phyloP scores from a whole-genome alignment of 2,113 vertebrate species.

The Lynx canadensis region DNA sequence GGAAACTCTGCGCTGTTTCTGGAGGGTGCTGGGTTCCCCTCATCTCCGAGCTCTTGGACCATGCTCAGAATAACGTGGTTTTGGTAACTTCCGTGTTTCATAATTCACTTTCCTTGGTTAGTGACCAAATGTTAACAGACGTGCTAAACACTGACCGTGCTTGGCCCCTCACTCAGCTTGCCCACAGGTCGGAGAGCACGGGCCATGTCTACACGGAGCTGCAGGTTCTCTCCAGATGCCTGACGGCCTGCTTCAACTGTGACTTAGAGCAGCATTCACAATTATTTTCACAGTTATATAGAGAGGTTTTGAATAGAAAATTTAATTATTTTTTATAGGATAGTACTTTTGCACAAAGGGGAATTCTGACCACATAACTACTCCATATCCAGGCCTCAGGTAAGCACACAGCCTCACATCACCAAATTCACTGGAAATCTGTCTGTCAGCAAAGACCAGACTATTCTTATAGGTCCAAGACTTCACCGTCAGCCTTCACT shows the following conservation, averaged over 20 bases:
- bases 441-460: not conserved
- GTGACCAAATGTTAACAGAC: not conserved
- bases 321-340: not conserved
- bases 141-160: fast-evolving
- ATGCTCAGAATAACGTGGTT: not conserved
- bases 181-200: not conserved
- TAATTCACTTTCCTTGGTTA: not conserved
- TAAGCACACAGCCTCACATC: not conserved
- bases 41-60: fast-evolving
- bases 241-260: not conserved
- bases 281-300: not conserved
- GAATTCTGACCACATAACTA: not conserved
- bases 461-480: not conserved
- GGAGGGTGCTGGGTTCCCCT: not conserved
- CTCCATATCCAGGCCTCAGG: not conserved
- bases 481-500: fast-evolving
- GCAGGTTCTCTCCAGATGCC: not conserved
- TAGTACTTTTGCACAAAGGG: not conserved
- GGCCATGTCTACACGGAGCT: not conserved
- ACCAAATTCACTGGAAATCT: not conserved
- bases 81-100: too few relatives aligned
- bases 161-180: not conserved
- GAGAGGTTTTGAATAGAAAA: not conserved
- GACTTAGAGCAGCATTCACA: not conserved
- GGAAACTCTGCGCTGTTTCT: not conserved